A percentile compares a stretch with the other conserved stretches of the same genome.
Conservation (phyloP, 2,113 vertebrate genomes). For the Catagonus wagneri region DNA sequence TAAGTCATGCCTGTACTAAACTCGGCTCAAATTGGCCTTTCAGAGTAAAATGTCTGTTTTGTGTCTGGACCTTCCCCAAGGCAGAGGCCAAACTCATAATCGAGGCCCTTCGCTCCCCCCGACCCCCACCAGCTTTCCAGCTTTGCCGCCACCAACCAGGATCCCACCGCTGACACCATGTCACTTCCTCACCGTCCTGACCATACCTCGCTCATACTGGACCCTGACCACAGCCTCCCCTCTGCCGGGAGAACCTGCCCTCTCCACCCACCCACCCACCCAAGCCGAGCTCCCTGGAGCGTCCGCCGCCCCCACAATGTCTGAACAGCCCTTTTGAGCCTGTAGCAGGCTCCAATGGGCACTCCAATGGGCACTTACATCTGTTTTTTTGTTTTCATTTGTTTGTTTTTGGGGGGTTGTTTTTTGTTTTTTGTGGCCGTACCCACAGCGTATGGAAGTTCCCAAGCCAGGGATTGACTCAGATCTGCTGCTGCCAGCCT, state of each 20-base stretch:
- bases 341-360: no score
- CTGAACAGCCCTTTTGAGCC: background rate
- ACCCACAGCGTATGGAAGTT: no score
- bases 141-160: background rate
- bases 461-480: no score
- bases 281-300: background rate
- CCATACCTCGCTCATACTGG: background rate
- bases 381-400: background rate
- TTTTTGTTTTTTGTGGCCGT: no score
- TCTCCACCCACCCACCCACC: background rate
- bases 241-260: background rate
- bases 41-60: background rate
- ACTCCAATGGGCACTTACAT: background rate
- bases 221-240: background rate
- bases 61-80: background rate
- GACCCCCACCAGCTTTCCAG: background rate
- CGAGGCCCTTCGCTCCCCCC: background rate
- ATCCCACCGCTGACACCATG: background rate
- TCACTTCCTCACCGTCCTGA: background rate
- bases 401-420: no score
- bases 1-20: background rate
- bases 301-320: background rate
- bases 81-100: background rate
- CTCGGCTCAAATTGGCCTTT: background rate
- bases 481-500: no score